A percentile compares a stretch with the other conserved stretches of the same genome.
phyloP scores from a whole-genome alignment of 2,113 vertebrate species.

The Triplophysa tibetana region DNA sequence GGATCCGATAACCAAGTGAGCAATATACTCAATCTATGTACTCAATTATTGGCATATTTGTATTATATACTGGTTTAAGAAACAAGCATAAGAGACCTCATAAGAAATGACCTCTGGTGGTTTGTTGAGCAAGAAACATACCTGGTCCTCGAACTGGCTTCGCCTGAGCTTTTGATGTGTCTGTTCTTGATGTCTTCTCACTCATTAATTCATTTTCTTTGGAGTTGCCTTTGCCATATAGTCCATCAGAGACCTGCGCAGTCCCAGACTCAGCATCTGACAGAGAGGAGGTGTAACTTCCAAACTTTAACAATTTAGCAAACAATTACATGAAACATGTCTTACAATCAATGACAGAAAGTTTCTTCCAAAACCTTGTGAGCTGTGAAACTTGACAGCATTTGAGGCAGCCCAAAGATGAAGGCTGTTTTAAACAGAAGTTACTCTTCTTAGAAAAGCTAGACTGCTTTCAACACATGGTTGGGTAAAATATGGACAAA shows the following conservation, averaged over 20 bases:
- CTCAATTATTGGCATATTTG: too few relatives aligned
- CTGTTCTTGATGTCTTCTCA: constrained; percentile 65
- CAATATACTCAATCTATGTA: neutral
- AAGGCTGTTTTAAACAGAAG: too few relatives aligned
- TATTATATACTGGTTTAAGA: too few relatives aligned
- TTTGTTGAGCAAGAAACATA: constrained; percentile 41
- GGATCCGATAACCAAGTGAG: neutral
- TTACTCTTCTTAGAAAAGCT: neutral
- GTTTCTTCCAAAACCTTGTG: neutral
- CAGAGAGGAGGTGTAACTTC: neutral
- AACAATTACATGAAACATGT: neutral
- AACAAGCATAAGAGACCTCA: too few relatives aligned
- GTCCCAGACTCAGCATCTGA: constrained; percentile 84
- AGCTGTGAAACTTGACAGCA: neutral
- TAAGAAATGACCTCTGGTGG: too few relatives aligned
- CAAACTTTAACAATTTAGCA: neutral
- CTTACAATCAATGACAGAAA: neutral
- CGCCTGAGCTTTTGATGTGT: constrained; percentile 66
- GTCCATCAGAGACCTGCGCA: constrained; percentile 73
- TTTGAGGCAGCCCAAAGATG: neutral
- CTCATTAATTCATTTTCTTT: constrained; percentile 65
- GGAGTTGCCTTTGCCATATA: constrained; percentile 70
- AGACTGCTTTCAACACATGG: too few relatives aligned
- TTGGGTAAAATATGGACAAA: too few relatives aligned
- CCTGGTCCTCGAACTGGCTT: constrained; percentile 78